These are phyloP conservation scores for Tachysurus fulvidraco DNA, from an alignment of 2,113 vertebrate genomes.

Conservation along the genomic window DNA sequence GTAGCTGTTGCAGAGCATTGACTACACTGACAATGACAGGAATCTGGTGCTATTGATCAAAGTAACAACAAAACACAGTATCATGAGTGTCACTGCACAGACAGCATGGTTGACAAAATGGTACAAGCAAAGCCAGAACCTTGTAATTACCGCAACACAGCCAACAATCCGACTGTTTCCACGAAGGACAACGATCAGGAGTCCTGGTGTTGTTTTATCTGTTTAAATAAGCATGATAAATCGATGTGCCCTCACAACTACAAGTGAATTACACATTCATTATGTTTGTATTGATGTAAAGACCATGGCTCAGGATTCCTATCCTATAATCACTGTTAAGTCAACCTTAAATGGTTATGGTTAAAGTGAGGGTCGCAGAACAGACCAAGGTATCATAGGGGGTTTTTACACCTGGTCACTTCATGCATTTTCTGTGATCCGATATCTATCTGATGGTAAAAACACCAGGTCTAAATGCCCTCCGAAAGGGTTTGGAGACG, in stretches of 20 bases:
- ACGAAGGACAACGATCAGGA: neutral
- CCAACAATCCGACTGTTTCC: neutral
- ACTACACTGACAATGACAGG: neutral
- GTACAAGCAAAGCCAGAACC: slow-evolving; percentile 2
- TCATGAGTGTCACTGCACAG: neutral
- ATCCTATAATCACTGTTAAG: too few species aligned
- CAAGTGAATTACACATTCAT: neutral
- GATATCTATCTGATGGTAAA: too few species aligned
- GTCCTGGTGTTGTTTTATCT: neutral
- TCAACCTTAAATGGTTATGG: neutral
- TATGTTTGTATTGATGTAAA: neutral
- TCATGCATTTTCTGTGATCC: too few species aligned
- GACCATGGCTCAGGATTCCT: neutral
- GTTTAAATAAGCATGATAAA: neutral
- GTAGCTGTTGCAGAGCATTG: neutral
- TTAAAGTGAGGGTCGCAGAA: neutral
- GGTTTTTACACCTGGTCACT: too few species aligned
- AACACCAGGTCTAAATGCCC: too few species aligned
- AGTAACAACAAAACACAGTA: neutral
- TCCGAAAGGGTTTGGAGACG: too few species aligned
- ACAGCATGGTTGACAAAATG: slow-evolving; percentile 1
- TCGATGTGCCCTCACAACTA: neutral
- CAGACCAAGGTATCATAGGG: neutral
- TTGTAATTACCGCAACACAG: neutral
- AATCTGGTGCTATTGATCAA: slow-evolving; percentile 3